Evolutionary conservation across 2,888 invertebrate species (phyloP).

Genomic region (Syritta pipiens): DNA sequence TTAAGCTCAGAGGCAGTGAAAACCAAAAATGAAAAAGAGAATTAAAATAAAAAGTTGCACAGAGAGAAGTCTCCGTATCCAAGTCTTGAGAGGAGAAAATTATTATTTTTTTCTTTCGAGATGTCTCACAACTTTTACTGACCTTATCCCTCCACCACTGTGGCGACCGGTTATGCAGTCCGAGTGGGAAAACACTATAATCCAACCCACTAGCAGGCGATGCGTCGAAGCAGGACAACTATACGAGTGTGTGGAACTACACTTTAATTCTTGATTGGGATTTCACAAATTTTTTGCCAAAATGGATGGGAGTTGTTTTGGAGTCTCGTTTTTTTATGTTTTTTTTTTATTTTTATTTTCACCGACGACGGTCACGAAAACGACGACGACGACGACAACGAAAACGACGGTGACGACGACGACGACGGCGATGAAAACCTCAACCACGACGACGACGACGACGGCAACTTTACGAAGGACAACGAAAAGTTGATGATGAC

Average conservation of each 20-base stretch:
- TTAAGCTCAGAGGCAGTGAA: no score
- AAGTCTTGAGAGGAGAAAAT: constrained; percentile 51
- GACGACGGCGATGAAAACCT: constrained; percentile 14
- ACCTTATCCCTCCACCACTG: constrained; percentile 57
- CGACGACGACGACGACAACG: constrained; percentile 11
- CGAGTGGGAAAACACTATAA: constrained; percentile 55
- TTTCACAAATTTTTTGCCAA: constrained; percentile 35
- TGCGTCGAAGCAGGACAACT: constrained; percentile 38
- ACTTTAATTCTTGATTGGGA: constrained; percentile 19
- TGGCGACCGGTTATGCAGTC: constrained; percentile 44
- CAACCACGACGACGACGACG: neutral
- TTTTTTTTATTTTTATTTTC: neutral
- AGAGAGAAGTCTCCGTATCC: no score
- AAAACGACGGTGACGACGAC: neutral
- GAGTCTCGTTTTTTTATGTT: constrained; percentile 15
- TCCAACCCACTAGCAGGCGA: constrained; percentile 35
- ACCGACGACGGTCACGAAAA: constrained; percentile 34
- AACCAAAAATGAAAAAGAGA: neutral
- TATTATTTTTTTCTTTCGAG: no score
- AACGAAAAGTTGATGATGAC: neutral
- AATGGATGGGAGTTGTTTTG: no score
- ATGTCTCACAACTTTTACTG: constrained; percentile 61
- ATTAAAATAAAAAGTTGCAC: no score
- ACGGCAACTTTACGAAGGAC: neutral
- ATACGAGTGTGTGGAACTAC: neutral